Evolutionary conservation across 1,140 invertebrate species (phyloP).

Genomic region (Microplitis demolitor): DNA sequence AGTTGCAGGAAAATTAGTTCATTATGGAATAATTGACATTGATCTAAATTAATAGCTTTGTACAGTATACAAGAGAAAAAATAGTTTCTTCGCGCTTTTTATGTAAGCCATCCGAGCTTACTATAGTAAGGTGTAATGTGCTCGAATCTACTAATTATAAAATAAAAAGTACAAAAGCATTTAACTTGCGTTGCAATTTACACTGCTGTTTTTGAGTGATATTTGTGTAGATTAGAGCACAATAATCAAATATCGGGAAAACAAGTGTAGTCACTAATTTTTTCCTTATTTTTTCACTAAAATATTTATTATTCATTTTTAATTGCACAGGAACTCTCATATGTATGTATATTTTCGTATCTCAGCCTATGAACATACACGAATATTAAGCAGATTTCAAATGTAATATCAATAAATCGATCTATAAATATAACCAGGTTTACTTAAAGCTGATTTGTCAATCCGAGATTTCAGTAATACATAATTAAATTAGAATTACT

Average conservation of each 20-base stretch:
- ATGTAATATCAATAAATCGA: too few relatives aligned
- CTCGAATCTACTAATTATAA: neutral
- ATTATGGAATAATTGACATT: neutral
- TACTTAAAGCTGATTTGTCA: too few relatives aligned
- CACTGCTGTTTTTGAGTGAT: neutral
- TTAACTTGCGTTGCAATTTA: neutral
- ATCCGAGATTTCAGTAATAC: too few relatives aligned
- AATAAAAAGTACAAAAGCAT: neutral
- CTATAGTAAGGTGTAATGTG: neutral
- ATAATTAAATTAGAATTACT: too few relatives aligned
- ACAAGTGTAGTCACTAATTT: too few relatives aligned
- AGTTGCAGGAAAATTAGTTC: neutral
- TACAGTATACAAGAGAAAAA: neutral
- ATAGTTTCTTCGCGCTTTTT: neutral
- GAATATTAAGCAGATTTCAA: too few relatives aligned
- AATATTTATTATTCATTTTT: too few relatives aligned
- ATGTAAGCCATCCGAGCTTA: neutral
- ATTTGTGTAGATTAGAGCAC: neutral
- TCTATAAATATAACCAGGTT: too few relatives aligned
- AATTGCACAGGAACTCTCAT: too few relatives aligned
- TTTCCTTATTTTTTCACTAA: too few relatives aligned
- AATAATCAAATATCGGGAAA: neutral
- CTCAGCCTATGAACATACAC: too few relatives aligned
- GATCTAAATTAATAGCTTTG: neutral
- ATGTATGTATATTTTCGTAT: too few relatives aligned